phyloP scores from a whole-genome alignment of 2,888 invertebrate genomes.

The Hemicrepidius hirtus region DNA sequence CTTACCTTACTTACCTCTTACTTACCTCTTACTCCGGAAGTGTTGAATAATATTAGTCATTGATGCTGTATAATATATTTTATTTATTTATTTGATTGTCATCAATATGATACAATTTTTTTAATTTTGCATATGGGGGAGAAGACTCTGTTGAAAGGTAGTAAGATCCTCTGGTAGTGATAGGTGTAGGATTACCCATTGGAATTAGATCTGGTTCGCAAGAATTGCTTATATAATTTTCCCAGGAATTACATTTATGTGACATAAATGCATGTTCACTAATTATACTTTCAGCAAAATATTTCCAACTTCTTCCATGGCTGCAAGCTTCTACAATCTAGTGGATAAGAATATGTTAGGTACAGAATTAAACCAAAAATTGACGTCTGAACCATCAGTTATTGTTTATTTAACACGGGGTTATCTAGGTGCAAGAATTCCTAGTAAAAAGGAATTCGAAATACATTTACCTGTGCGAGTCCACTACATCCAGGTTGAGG shows the following conservation, averaged over 20 bases:
- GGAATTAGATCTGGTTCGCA: conserved; percentile 3
- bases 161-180: conserved; percentile 20
- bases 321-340: conserved; percentile 55
- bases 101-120: no score
- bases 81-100: no score
- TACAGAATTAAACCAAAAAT: no score
- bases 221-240: neutral
- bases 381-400: no score
- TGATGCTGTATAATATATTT: no score
- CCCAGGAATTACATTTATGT: conserved; percentile 49
- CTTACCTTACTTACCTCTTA: no score
- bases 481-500: conserved; percentile 38
- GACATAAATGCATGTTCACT: conserved; percentile 36
- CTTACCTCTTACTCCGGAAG: no score
- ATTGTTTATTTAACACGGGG: no score
- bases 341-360: no score
- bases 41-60: no score
- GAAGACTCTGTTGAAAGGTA: conserved; percentile 19
- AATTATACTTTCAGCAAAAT: conserved; percentile 53
- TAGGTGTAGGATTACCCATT: conserved; percentile 28
- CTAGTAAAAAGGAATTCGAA: no score
- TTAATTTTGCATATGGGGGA: conserved; percentile 8
- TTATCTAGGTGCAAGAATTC: no score
- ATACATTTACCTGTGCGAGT: conserved; percentile 11
- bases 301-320: conserved; percentile 54